Percentiles rank a stretch among this genome's conserved stretches.
phyloP scores from a whole-genome alignment of 2,888 invertebrate species.

The Chesias legatella region DNA sequence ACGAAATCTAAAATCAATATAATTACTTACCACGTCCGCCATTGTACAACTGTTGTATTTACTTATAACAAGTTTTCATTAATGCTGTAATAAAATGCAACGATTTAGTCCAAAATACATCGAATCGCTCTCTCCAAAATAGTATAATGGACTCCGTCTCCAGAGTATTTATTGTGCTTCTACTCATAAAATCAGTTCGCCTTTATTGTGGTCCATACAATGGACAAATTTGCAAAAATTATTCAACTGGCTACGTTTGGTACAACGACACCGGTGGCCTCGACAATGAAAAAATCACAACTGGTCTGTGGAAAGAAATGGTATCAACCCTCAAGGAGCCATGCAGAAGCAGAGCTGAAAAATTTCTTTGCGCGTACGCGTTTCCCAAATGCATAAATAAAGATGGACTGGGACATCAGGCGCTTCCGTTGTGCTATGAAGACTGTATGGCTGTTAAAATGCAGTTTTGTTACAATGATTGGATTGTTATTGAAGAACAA shows the following conservation, averaged over 20 bases:
- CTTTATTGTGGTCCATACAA: constrained; percentile 94
- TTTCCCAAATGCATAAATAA: constrained; percentile 92
- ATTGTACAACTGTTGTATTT: constrained; percentile 61
- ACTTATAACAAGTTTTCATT: constrained; percentile 43
- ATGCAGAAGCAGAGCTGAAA: constrained; percentile 93
- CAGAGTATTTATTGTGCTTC: constrained; percentile 58
- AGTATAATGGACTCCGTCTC: constrained; percentile 58
- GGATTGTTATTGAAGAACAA: constrained; percentile 94
- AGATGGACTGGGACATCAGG: constrained; percentile 82
- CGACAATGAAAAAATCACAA: constrained; percentile 91
- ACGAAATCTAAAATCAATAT: constrained; percentile 65
- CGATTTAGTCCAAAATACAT: constrained; percentile 47
- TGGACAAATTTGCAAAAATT: constrained; percentile 89
- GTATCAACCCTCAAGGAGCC: constrained; percentile 89
- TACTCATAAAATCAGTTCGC: constrained; percentile 66
- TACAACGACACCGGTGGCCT: constrained; percentile 87
- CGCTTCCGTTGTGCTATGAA: constrained; percentile 93
- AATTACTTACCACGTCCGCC: constrained; percentile 64
- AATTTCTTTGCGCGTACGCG: constrained; percentile 93
- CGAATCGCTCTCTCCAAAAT: constrained; percentile 51
- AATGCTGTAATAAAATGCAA: constrained; percentile 60
- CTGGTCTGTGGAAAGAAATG: constrained; percentile 92
- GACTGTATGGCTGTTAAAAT: constrained; percentile 95
- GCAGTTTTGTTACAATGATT: constrained; percentile 95
- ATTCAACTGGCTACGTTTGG: constrained; percentile 86